Percentiles rank a stretch among this genome's conserved stretches.
Evolutionary conservation across 2,113 vertebrate genomes (phyloP).

Genomic region (Nothoprocta pentlandii): DNA sequence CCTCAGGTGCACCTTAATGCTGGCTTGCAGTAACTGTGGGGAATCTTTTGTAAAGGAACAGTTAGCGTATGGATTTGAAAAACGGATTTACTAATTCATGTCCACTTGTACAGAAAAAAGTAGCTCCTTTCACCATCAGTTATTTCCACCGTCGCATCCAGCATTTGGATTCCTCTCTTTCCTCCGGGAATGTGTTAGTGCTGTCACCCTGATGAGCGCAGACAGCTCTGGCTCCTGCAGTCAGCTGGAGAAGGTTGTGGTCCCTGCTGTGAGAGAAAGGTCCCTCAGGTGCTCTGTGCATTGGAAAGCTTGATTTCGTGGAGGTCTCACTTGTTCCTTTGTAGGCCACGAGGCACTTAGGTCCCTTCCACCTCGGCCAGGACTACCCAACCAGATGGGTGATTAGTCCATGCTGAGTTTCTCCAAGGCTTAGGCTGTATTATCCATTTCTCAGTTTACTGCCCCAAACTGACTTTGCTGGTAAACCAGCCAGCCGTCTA

Average conservation of each 20-base stretch:
- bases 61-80: background rate
- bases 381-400: background rate
- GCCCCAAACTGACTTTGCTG: background rate
- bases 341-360: background rate
- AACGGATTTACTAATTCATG: background rate
- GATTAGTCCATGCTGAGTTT: background rate
- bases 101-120: background rate
- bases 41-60: background rate
- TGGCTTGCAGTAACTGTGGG: background rate
- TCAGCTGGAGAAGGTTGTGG: background rate
- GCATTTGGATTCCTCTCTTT: background rate
- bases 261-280: background rate
- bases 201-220: background rate
- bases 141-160: background rate
- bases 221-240: fast-evolving
- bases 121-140: background rate
- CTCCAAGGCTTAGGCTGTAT: background rate
- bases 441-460: background rate
- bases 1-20: background rate
- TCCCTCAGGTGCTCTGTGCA: background rate
- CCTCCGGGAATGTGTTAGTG: fast-evolving
- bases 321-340: background rate
- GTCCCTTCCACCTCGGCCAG: background rate
- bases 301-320: background rate
- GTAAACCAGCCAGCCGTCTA: background rate